Base-by-base conservation (phyloP, 2,113 vertebrate genomes). In the Cichladusa arquata region DNA sequence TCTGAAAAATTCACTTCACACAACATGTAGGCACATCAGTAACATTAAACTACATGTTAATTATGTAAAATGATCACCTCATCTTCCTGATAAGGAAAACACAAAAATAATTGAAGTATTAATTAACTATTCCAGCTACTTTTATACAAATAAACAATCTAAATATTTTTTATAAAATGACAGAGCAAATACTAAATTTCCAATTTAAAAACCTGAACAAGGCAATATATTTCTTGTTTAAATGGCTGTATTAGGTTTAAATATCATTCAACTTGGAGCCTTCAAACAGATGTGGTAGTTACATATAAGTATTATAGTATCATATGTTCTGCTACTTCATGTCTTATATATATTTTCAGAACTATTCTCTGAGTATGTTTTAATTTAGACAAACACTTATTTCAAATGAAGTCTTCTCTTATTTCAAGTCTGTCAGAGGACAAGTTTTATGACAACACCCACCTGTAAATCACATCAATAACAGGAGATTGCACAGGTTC, bases 1-100 rank as follows among this genome's bases (percentile, higher is more conserved):
- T 93, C 84, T 98, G 95, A 97, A 97, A 97, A 97, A 95, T 84
- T 97, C 96, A 98, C 97, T 83, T 95, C 96, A 98, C 96, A 97
- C 95, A 97, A 84, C 89, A 97, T 91, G 65, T 95, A 97, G 65
- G 95, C 93, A 98, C 94, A 97, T 95, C 81, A 96, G 76, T 94
- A 93, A 78, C 94, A 96, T 95, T 88, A 97, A 97, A 94, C 73
- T 95, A 97, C 93, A 86, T 85, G 95, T 94, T 93, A 95, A 95
- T 96, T 95, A 98, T 94, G 93, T 89, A 97, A 96, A 98, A 97
- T 96, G 82, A 97, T 99, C 99, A 99, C 99, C 99, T 99, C 98
- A 92, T 99, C 98, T 94, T 99, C 99, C 99, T 99, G 98, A 98
- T 95, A 98, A 93, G 97, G 95, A 98, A 96, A 97, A 96, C 95